Base-by-base conservation (phyloP, 2,888 invertebrate species). In the Oscheius sp. region DNA sequence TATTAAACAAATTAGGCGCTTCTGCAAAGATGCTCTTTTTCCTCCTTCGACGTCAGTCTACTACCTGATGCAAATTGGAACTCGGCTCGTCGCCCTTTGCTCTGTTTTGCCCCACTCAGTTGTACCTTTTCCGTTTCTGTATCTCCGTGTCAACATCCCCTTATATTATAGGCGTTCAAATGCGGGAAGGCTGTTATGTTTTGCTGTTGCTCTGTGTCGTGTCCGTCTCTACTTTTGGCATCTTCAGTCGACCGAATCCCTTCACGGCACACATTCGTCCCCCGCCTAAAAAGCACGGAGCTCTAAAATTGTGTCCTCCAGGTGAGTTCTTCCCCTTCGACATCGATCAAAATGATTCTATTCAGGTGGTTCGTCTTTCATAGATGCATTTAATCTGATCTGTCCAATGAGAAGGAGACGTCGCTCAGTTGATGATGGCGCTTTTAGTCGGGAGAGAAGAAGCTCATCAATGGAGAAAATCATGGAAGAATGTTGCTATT, bases 271-370 rank as follows among this genome's bases (percentile, higher is more conserved):
- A 64, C n/a, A 52, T 75, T n/a, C 35, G 75, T 9, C 76, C 72
- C 12, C 72, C 76, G 43, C 77, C 73, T 16, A 59, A 45, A 41
- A 72, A 69, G 27, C 75, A 76, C n/a, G 82, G 79, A 25, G 75
- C 78, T 18, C 74, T 82, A 49, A 80, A 81, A 58, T 64, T 82
- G 23, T 82, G 82, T 68, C 81, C 81, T n/a, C 81, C 81, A 69
- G 81, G 81, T 81, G 49, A 53, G 56, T 25, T 16, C 3, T 18
- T n/a, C n/a, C n/a, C n/a, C 43, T 9, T 35, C 35, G 35, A 6
- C 35, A 3, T 35, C 35, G 9, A 3, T 35, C 9, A 35, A 35
- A 3, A 35, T 9, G 35, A 9, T 3, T 9, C 35, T 6, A 35
- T 35, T 35, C 75, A 82, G 82, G 82, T 16, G 82, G 80, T 18